Conservation (phyloP, 2,797 vertebrate genomes). For the Falco cherrug region DNA sequence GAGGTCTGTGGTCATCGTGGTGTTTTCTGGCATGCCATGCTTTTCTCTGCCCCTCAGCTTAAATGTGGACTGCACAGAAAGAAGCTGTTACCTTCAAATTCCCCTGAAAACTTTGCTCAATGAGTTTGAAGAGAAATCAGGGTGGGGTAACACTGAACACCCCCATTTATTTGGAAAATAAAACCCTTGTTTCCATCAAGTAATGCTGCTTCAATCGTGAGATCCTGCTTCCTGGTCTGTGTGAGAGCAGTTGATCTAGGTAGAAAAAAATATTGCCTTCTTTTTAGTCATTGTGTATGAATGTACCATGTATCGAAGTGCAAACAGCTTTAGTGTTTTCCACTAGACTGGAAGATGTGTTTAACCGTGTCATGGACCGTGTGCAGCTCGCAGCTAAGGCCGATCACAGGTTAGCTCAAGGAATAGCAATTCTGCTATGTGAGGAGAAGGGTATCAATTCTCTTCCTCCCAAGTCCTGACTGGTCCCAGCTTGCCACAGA, state of each 20-base stretch:
- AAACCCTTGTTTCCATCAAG: neutral
- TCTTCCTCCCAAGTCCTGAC: neutral
- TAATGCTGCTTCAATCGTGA: neutral
- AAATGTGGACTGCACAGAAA: neutral
- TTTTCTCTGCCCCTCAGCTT: neutral
- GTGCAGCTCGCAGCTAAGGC: neutral
- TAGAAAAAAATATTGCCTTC: fast-evolving
- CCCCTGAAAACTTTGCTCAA: neutral
- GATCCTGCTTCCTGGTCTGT: neutral
- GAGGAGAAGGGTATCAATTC: neutral
- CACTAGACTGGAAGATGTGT: neutral
- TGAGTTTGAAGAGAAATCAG: neutral
- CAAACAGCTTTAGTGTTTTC: neutral
- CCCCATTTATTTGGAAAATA: neutral
- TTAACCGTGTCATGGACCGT: neutral
- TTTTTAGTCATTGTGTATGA: fast-evolving
- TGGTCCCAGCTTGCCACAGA: neutral
- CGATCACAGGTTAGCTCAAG: neutral
- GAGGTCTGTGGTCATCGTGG: neutral
- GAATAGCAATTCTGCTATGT: fast-evolving
- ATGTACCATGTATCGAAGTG: fast-evolving
- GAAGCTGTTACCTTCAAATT: neutral
- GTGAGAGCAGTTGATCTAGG: neutral
- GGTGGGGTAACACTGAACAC: neutral
- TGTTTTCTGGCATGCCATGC: fast-evolving